A percentile compares a stretch with the other conserved stretches of the same genome.
Conservation (phyloP, 2,797 vertebrate species). For the Enteromius fasciolatus region DNA sequence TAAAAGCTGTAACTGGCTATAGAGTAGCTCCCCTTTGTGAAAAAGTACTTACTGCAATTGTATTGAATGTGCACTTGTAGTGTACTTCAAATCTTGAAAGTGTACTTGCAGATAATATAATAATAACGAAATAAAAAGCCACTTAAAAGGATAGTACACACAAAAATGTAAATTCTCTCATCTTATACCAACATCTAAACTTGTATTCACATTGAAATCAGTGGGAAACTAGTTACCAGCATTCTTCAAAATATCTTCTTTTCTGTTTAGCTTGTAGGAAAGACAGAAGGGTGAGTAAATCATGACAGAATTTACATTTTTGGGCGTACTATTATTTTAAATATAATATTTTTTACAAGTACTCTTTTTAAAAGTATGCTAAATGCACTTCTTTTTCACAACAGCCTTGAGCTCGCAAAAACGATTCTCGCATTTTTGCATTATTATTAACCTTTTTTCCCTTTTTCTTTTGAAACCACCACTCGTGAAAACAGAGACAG, state of each 20-base stretch:
- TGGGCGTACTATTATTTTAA: neutral
- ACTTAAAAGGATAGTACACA: neutral
- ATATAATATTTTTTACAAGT: neutral
- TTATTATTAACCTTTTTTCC: slow-evolving; percentile 58
- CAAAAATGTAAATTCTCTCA: neutral
- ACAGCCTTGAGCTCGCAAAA: neutral
- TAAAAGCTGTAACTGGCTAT: neutral
- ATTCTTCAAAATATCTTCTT: neutral
- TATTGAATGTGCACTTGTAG: neutral
- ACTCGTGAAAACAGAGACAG: slow-evolving; percentile 87
- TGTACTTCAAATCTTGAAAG: neutral
- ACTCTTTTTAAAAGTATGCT: neutral
- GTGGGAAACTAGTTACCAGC: neutral
- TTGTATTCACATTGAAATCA: neutral
- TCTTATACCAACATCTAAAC: neutral
- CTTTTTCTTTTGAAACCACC: slow-evolving; percentile 70
- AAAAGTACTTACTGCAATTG: slow-evolving; percentile 2
- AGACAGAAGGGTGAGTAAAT: neutral
- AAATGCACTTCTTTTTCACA: slow-evolving; percentile 5
- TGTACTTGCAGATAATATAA: neutral
- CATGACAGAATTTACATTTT: neutral
- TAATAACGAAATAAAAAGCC: neutral
- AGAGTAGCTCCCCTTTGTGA: neutral
- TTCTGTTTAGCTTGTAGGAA: neutral
- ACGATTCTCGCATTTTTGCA: neutral